These are phyloP conservation scores for Pangasianodon hypophthalmus DNA, from an alignment of 2,113 vertebrate species.

Conservation along the genomic window DNA sequence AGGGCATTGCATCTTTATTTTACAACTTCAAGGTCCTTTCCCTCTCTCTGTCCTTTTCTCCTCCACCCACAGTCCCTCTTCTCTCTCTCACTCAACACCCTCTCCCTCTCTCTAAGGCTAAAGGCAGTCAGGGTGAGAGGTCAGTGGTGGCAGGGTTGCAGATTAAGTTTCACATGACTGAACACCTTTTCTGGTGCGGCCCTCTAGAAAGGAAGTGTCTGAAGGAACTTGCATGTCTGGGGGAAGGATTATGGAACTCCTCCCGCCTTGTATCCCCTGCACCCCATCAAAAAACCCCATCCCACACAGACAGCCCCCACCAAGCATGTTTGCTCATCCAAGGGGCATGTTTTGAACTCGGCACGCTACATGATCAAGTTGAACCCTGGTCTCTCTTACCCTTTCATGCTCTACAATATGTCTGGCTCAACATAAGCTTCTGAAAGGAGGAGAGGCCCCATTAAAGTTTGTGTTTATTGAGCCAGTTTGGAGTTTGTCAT, in stretches of 20 bases:
- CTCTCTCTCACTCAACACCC: slow-evolving; percentile 48
- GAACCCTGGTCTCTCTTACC: slow-evolving; percentile 45
- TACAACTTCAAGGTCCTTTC: slow-evolving; percentile 44
- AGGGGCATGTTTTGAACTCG: slow-evolving; percentile 53
- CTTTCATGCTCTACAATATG: slow-evolving; percentile 49
- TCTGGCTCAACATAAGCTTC: slow-evolving; percentile 47
- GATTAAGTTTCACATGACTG: slow-evolving; percentile 80
- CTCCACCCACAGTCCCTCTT: slow-evolving; percentile 51
- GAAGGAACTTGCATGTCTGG: slow-evolving; percentile 60
- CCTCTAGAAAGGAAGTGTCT: slow-evolving; percentile 66
- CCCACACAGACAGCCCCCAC: slow-evolving; percentile 34
- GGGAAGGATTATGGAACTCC: slow-evolving; percentile 46
- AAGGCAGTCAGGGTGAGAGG: slow-evolving; percentile 69
- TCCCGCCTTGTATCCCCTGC: slow-evolving; percentile 5
- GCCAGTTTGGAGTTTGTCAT: slow-evolving; percentile 6
- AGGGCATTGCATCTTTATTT: slow-evolving; percentile 51
- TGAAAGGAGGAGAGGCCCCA: slow-evolving; percentile 19
- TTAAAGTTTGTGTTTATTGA: slow-evolving; percentile 18
- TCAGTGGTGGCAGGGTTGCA: slow-evolving; percentile 78
- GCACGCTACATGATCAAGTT: slow-evolving; percentile 45
- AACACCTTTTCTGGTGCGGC: slow-evolving; percentile 80
- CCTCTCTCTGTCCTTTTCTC: slow-evolving; percentile 39
- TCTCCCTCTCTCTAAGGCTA: slow-evolving; percentile 54
- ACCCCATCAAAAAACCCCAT: slow-evolving; percentile 15
- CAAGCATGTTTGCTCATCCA: slow-evolving; percentile 49